A percentile compares a stretch with the other conserved stretches of the same genome.
Conservation (phyloP, 1,140 invertebrate species). For the Lepidurus arcticus region DNA sequence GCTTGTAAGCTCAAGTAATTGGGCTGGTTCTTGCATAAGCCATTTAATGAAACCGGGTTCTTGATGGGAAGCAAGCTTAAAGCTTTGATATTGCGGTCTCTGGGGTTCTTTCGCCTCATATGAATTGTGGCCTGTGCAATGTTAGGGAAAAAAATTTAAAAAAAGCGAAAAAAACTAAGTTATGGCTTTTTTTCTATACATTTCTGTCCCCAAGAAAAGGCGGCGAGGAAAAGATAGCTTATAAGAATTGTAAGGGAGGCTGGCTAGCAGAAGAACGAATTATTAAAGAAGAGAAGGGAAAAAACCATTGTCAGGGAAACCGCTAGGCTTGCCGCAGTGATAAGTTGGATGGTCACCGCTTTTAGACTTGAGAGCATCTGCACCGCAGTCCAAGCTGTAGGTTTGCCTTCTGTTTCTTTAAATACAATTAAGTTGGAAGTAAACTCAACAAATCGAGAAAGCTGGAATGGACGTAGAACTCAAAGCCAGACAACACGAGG, state of each 20-base stretch:
- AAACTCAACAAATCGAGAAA: not conserved
- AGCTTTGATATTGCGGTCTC: not conserved
- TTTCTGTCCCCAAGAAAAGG: not conserved
- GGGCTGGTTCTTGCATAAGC: constrained; percentile 12
- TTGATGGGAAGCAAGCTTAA: constrained; percentile 5
- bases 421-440: not conserved
- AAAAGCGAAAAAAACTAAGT: not conserved
- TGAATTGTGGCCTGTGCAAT: not conserved
- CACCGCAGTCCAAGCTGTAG: not conserved
- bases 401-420: not conserved
- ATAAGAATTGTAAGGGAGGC: not conserved
- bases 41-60: constrained; percentile 15
- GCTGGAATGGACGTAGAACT: not conserved
- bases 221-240: not conserved
- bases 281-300: not conserved
- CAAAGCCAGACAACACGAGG: no score
- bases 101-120: not conserved
- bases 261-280: not conserved
- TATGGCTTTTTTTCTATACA: not conserved
- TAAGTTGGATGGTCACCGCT: not conserved
- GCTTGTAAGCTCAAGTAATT: not conserved
- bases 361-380: not conserved
- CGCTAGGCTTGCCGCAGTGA: not conserved
- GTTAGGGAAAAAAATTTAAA: not conserved
- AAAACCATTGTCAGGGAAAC: not conserved